Conservation (phyloP, 2,888 invertebrate genomes). For the Blomia tropicalis region DNA sequence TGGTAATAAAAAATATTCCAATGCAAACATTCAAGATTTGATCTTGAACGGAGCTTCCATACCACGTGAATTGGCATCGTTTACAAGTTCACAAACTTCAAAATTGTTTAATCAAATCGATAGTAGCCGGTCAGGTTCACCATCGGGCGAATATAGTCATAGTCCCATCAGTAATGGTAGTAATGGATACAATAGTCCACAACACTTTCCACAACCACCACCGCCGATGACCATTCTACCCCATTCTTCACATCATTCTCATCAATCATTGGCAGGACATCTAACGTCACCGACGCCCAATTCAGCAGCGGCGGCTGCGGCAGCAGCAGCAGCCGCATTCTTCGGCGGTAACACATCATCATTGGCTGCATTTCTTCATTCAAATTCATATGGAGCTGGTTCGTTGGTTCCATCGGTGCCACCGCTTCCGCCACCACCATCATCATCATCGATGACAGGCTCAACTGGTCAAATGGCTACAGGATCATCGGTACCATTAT, state of each 20-base stretch:
- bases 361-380: conserved; percentile 18
- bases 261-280: not conserved
- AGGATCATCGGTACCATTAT: not conserved
- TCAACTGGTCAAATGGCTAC: too few species aligned
- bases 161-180: not conserved
- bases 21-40: not conserved
- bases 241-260: not conserved
- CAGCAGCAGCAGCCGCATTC: conserved; percentile 20
- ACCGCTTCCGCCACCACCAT: not conserved
- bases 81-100: not conserved
- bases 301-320: not conserved
- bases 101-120: not conserved
- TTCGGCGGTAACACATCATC: conserved; percentile 7
- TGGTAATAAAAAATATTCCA: too few species aligned
- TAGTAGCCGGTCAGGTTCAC: not conserved
- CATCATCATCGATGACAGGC: not conserved
- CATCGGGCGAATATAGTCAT: not conserved
- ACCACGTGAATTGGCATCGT: not conserved
- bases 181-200: not conserved
- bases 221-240: not conserved
- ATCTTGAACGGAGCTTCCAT: not conserved
- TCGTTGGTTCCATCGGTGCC: not conserved
- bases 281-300: not conserved
- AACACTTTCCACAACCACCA: not conserved
- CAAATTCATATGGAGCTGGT: not conserved